Percentiles rank a stretch among this genome's conserved stretches.
phyloP scores from a whole-genome alignment of 2,888 invertebrate species.

The Neuroscelio doddi region DNA sequence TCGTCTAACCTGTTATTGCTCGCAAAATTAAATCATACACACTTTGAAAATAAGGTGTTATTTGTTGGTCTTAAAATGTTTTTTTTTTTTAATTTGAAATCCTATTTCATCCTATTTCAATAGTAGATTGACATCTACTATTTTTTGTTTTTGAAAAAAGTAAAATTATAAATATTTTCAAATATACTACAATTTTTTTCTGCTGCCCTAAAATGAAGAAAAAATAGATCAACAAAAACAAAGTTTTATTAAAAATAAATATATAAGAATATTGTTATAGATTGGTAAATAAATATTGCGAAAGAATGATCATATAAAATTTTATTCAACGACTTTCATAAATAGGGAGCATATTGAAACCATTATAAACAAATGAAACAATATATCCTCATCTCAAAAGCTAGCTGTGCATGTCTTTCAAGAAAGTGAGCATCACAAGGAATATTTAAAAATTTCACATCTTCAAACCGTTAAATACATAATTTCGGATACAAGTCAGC shows the following conservation, averaged over 20 bases:
- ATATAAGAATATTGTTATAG: conserved; percentile 3
- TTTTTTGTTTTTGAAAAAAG: too few relatives aligned
- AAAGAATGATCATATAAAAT: conserved; percentile 25
- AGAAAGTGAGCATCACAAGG: neutral
- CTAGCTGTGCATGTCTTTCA: conserved; percentile 10
- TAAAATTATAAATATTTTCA: too few relatives aligned
- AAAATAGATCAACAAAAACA: neutral
- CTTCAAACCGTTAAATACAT: too few relatives aligned
- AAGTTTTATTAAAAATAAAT: neutral
- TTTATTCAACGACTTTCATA: conserved; percentile 34
- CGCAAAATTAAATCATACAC: neutral
- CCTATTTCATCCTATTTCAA: too few relatives aligned
- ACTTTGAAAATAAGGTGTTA: neutral
- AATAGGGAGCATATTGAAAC: too few relatives aligned
- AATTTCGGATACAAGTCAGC: conserved; percentile 7
- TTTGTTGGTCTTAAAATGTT: too few relatives aligned
- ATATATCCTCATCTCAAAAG: conserved; percentile 3
- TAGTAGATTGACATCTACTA: too few relatives aligned
- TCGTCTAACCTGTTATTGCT: neutral
- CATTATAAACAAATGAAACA: conserved; percentile 23
- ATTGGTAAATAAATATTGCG: conserved; percentile 8
- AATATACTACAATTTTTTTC: neutral
- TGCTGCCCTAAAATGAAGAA: neutral
- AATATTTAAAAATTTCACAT: neutral
- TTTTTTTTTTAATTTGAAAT: too few relatives aligned